Base-by-base conservation (phyloP, 2,797 vertebrate genomes). In the Poecile montanus region DNA sequence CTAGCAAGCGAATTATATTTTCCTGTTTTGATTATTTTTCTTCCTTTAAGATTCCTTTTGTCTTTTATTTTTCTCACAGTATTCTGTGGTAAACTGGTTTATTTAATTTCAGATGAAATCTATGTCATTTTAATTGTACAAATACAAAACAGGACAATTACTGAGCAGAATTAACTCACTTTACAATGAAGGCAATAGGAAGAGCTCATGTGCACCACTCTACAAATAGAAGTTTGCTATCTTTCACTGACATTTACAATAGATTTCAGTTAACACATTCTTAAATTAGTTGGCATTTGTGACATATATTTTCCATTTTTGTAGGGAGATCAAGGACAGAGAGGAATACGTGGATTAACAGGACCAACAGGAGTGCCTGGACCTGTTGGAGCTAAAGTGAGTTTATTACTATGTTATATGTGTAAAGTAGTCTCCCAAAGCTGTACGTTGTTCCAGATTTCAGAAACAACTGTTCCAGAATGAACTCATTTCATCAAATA, bases 321-420 rank as follows among this genome's bases (percentile, higher is more conserved):
- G 25, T 86, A 99, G 99, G 99, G 99, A 56, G 99, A 99, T 97
- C 98, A 99, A 96, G 99, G 99, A 82, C 97, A 98, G 84, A 98
- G 98, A 94, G 99, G 99, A 65, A 97, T 98, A 88, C 98, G 98
- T 96, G 99, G 99, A 63, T 97, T 99, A 95, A 97, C 98, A 93
- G 99, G 99, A 71, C 98, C 98, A 93, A 93, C 97, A 62, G 99
- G 99, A 78, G 95, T 98, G 47, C 91, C 98, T 89, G 99, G 99
- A 93, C 98, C 98, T 42, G 97, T 98, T 61, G 99, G 99, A 84
- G 94, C 98, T 97, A 99, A 99, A 97, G 99, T 99, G 96, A 67
- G 73, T 57, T 95, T 75, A 67, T 50, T 80, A 68, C 12, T 44
- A 30, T 1, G 0, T 63, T 74, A 15, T 27, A 22, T 13, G 20